Conservation (phyloP, 2,888 invertebrate genomes). For the Pterostichus madidus region DNA sequence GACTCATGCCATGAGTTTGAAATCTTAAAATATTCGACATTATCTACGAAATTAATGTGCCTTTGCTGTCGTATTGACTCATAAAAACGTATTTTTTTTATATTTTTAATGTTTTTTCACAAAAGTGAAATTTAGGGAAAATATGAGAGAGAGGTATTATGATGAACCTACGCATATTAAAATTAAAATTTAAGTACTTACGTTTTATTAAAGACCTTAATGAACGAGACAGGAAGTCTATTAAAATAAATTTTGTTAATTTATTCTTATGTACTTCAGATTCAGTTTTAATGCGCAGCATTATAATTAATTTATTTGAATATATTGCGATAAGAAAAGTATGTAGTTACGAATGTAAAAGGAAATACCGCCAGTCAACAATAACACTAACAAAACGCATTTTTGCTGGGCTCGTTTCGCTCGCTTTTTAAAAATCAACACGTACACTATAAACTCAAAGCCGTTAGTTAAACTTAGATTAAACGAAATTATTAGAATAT, state of each 20-base stretch:
- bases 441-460: too few species aligned
- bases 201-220: neutral
- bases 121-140: conserved; percentile 22
- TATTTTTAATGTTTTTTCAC: conserved; percentile 25
- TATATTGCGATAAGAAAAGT: too few species aligned
- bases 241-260: conserved; percentile 12
- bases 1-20: conserved; percentile 40
- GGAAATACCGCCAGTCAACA: too few species aligned
- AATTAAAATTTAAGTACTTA: neutral
- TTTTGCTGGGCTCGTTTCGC: too few species aligned
- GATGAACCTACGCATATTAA: neutral
- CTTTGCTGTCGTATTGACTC: conserved; percentile 1
- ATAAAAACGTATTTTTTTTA: neutral
- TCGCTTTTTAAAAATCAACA: too few species aligned
- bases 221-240: conserved; percentile 4
- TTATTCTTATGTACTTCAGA: neutral
- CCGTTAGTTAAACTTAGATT: too few species aligned
- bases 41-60: conserved; percentile 34
- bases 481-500: too few species aligned
- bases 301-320: too few species aligned
- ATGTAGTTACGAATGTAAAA: too few species aligned
- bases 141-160: neutral
- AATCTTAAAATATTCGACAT: conserved; percentile 1
- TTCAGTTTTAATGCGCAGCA: neutral
- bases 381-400: too few species aligned